Percentiles rank a stretch among this genome's conserved stretches.
These are phyloP conservation scores for Folsomia candida DNA, from an alignment of 2,888 invertebrate species.

Conservation along the genomic window DNA sequence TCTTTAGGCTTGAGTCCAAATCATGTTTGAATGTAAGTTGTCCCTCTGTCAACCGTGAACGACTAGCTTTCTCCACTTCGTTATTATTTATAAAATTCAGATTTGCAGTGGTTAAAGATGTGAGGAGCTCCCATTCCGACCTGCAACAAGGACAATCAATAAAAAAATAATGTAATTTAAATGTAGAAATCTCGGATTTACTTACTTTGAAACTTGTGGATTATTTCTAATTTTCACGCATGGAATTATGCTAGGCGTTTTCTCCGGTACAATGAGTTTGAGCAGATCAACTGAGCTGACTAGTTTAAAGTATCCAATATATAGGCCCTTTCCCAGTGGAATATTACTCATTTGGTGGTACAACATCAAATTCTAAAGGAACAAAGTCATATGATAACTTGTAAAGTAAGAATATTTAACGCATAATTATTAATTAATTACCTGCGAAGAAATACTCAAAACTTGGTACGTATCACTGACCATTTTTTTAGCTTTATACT, in stretches of 20 bases:
- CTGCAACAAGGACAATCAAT: no score
- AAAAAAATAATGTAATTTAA: conserved; percentile 11
- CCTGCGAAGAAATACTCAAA: not conserved
- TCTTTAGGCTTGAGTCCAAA: conserved; percentile 42
- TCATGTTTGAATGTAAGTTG: conserved; percentile 47
- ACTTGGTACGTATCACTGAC: conserved; percentile 6
- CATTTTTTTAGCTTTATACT: conserved; percentile 54
- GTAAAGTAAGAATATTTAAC: not conserved
- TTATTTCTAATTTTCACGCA: conserved; percentile 90
- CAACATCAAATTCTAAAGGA: conserved; percentile 60
- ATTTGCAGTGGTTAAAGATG: conserved; percentile 8
- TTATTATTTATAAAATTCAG: not conserved
- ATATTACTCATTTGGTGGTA: conserved; percentile 79
- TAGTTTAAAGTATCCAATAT: conserved; percentile 93
- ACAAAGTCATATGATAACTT: conserved; percentile 4
- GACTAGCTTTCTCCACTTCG: not conserved
- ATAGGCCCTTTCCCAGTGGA: conserved; percentile 80
- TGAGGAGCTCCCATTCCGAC: conserved; percentile 75
- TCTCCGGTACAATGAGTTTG: conserved; percentile 85
- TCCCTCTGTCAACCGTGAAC: conserved; percentile 45
- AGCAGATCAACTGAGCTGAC: conserved; percentile 94
- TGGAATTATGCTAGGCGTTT: conserved; percentile 91
- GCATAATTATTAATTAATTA: not conserved
- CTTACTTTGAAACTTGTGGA: conserved; percentile 91
- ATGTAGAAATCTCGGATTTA: conserved; percentile 48